phyloP scores from a whole-genome alignment of 2,113 vertebrate genomes.

The Genyomyrus donnyi region DNA sequence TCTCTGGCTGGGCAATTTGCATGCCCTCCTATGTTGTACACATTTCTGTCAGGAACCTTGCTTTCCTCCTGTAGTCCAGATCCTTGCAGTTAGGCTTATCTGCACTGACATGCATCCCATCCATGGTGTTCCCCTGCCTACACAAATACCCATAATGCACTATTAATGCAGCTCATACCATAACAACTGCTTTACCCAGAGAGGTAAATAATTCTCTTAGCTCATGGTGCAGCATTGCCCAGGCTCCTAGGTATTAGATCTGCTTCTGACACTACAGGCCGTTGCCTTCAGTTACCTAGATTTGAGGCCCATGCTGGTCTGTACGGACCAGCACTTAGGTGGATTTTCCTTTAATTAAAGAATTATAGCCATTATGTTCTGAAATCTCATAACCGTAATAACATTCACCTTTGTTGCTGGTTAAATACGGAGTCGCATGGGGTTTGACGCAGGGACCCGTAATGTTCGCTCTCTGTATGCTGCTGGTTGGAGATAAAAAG shows the following conservation, averaged over 20 bases:
- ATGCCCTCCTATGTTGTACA: background rate
- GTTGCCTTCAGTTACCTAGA: background rate
- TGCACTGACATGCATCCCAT: background rate
- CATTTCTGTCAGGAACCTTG: background rate
- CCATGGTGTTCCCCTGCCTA: background rate
- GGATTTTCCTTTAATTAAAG: background rate
- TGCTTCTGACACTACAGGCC: background rate
- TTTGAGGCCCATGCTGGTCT: background rate
- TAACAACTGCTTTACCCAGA: background rate
- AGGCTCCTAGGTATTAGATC: background rate
- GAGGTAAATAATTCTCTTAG: background rate
- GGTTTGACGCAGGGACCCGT: background rate
- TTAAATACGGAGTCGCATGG: background rate
- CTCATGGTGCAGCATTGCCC: background rate
- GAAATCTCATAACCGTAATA: conserved; percentile 1
- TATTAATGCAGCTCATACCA: background rate
- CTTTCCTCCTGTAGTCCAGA: background rate
- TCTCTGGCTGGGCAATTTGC: background rate
- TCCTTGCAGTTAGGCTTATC: background rate
- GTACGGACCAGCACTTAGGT: background rate
- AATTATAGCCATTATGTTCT: background rate
- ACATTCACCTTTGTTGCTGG: background rate
- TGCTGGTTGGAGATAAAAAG: background rate
- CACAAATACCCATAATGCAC: background rate
- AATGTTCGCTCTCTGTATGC: background rate